Percentiles rank a stretch among this genome's conserved stretches.
phyloP scores from a whole-genome alignment of 2,113 vertebrate genomes.

The Brachyhypopomus gauderio region DNA sequence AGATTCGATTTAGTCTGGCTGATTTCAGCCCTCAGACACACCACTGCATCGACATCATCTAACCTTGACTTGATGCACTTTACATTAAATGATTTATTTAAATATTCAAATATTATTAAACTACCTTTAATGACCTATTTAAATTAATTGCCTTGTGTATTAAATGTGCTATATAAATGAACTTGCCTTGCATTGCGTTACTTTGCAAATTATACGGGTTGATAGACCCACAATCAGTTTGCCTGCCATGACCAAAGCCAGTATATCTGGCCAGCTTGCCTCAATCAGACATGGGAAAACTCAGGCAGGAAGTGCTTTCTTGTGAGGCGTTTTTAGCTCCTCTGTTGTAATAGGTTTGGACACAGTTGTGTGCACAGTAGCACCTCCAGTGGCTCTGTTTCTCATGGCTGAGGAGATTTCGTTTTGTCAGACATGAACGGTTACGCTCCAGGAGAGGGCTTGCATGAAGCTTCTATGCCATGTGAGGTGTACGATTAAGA shows the following conservation, averaged over 20 bases:
- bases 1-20: too few relatives aligned
- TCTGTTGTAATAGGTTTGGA: slow-evolving; percentile 54
- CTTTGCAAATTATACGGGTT: background rate
- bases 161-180: too few relatives aligned
- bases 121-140: too few relatives aligned
- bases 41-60: too few relatives aligned
- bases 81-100: too few relatives aligned
- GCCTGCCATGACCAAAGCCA: slow-evolving; percentile 22
- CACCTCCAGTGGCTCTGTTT: slow-evolving; percentile 45
- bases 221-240: background rate
- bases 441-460: slow-evolving; percentile 26
- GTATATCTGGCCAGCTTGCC: slow-evolving; percentile 44
- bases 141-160: too few relatives aligned
- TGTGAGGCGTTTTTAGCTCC: slow-evolving; percentile 33
- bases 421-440: slow-evolving; percentile 28
- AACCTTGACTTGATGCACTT: too few relatives aligned
- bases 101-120: too few relatives aligned
- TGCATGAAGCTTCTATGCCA: slow-evolving; percentile 21
- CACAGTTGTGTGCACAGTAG: slow-evolving; percentile 52
- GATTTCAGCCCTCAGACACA: too few relatives aligned
- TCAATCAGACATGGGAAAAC: slow-evolving; percentile 22
- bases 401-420: slow-evolving; percentile 43
- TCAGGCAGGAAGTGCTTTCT: slow-evolving; percentile 36
- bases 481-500: slow-evolving; percentile 28
- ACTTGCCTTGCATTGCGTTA: too few relatives aligned